Evolutionary conservation across 2,888 invertebrate species (phyloP).

Genomic region (Oscheius onirici): DNA sequence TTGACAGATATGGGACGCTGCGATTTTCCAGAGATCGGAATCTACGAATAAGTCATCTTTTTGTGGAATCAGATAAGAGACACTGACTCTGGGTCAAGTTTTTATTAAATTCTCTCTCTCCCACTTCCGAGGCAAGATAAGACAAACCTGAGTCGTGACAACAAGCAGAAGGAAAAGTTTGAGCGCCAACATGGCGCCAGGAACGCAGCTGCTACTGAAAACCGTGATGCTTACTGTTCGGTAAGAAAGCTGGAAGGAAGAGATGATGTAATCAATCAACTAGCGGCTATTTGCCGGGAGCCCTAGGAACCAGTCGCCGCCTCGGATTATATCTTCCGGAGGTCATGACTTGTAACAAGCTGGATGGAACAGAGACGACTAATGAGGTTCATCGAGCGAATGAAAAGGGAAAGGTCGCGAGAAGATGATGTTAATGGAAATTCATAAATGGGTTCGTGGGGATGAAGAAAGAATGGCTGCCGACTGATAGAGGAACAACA

Average conservation of each 20-base stretch:
- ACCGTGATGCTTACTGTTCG: neutral
- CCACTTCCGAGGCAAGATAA: neutral
- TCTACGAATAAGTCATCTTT: neutral
- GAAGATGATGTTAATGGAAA: neutral
- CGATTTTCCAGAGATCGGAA: neutral
- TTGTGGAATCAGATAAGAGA: neutral
- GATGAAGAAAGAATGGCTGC: neutral
- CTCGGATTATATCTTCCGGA: too few relatives aligned
- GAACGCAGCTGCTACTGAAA: neutral
- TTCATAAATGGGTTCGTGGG: neutral
- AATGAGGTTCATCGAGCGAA: neutral
- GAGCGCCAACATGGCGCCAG: neutral
- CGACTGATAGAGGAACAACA: constrained; percentile 7
- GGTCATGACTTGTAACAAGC: neutral
- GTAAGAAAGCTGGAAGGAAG: neutral
- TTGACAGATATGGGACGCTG: constrained; percentile 13
- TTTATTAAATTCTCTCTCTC: too few relatives aligned
- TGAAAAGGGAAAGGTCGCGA: constrained; percentile 4
- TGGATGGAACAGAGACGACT: neutral
- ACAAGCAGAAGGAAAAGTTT: neutral
- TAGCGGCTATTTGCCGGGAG: too few relatives aligned
- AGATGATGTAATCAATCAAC: neutral
- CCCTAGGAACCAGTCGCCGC: too few relatives aligned
- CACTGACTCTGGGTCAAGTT: too few relatives aligned
- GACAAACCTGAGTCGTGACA: neutral